A percentile compares a stretch with the other conserved stretches of the same genome.
Evolutionary conservation across 2,888 invertebrate genomes (phyloP).

Genomic region (Callyntrura guangdongensis): DNA sequence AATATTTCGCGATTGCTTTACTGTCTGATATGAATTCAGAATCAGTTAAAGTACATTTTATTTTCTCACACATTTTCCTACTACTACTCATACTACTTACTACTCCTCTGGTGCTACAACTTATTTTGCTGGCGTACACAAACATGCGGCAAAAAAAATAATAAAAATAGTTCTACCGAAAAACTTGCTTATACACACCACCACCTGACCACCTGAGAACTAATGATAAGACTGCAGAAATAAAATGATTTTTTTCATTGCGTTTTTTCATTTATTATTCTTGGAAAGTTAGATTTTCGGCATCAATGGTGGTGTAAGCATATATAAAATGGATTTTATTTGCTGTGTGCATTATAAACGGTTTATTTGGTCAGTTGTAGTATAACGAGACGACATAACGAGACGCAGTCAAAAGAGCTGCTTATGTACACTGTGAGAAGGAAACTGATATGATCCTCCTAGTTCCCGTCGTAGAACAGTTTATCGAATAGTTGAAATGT

Average conservation of each 20-base stretch:
- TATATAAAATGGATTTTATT: constrained; percentile 31
- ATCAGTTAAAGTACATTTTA: constrained; percentile 80
- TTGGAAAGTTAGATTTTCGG: constrained; percentile 15
- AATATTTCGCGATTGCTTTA: constrained; percentile 84
- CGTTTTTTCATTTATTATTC: background rate
- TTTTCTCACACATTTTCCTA: constrained; percentile 74
- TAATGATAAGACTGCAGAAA: constrained; percentile 53
- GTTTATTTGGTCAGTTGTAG: background rate
- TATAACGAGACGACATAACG: too few species aligned
- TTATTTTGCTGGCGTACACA: background rate
- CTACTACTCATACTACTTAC: too few species aligned
- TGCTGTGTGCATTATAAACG: constrained; percentile 5
- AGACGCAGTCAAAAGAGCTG: too few species aligned
- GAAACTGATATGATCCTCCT: too few species aligned
- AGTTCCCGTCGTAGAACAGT: too few species aligned
- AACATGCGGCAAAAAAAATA: background rate
- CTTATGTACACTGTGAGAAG: too few species aligned
- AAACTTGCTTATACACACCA: background rate
- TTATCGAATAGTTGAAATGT: background rate
- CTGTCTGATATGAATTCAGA: constrained; percentile 84
- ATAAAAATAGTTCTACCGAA: background rate
- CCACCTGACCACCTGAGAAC: constrained; percentile 67
- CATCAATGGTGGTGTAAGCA: background rate
- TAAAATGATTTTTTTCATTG: constrained; percentile 58
- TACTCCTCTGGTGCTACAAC: too few species aligned